Evolutionary conservation across 2,113 vertebrate species (phyloP).

Genomic region (Riparia riparia): DNA sequence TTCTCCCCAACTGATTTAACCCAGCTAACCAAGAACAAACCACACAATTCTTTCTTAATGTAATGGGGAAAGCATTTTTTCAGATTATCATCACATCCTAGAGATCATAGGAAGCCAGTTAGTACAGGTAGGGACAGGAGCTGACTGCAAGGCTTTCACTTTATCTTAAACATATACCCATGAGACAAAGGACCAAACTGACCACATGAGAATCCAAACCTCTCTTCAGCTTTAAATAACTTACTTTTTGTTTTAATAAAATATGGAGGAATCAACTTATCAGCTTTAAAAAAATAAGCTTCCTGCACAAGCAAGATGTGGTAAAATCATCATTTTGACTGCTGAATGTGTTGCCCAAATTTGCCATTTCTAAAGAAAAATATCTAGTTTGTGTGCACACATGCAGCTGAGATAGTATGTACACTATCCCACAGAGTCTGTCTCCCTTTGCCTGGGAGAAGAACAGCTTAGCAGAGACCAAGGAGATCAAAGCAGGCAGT

Average conservation of each 20-base stretch:
- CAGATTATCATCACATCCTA: background rate
- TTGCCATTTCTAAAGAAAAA: conserved; percentile 1
- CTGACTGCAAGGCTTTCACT: background rate
- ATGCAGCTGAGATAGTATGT: background rate
- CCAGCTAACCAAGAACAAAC: background rate
- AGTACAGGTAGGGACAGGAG: background rate
- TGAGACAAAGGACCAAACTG: background rate
- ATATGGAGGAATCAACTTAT: background rate
- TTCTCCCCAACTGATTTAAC: background rate
- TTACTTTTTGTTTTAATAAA: conserved; percentile 13
- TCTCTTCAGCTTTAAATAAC: background rate
- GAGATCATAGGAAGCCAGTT: background rate
- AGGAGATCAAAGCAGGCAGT: background rate
- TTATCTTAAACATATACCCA: background rate
- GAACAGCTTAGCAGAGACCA: background rate
- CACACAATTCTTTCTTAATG: background rate
- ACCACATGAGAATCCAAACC: background rate
- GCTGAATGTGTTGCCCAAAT: background rate
- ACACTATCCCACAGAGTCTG: background rate
- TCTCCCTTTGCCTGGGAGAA: background rate
- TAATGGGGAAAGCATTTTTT: background rate
- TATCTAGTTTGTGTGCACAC: background rate
- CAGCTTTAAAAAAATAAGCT: background rate
- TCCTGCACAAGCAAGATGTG: conserved; percentile 22
- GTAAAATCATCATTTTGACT: conserved; percentile 8